Evolutionary conservation across 2,797 vertebrate species (phyloP).

Genomic region (Pseudocheirus occidentalis): DNA sequence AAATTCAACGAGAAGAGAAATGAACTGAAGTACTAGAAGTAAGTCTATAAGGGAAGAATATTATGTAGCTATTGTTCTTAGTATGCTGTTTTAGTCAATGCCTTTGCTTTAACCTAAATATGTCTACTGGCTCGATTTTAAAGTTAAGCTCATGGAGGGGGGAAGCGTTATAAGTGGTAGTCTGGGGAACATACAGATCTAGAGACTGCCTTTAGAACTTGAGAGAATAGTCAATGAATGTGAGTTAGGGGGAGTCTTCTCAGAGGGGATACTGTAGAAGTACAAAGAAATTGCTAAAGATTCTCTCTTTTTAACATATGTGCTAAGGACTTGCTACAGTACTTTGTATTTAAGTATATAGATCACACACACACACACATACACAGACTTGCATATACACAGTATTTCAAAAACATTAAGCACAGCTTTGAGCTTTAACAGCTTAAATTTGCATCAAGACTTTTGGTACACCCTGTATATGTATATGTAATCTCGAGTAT

Average conservation of each 20-base stretch:
- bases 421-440: neutral
- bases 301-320: neutral
- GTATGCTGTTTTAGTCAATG: neutral
- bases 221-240: neutral
- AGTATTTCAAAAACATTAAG: neutral
- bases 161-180: neutral
- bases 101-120: neutral
- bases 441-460: neutral
- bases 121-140: neutral
- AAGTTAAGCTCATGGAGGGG: neutral
- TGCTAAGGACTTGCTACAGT: neutral
- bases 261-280: neutral
- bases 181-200: neutral
- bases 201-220: neutral
- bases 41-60: neutral
- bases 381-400: neutral
- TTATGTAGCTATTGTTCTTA: neutral
- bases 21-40: neutral
- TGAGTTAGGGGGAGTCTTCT: neutral
- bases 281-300: neutral
- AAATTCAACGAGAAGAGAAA: neutral
- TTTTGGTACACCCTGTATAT: neutral
- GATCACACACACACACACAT: neutral
- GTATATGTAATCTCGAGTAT: neutral
- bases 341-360: neutral